Conservation (phyloP, 2,113 vertebrate genomes). For the Laticauda colubrina region DNA sequence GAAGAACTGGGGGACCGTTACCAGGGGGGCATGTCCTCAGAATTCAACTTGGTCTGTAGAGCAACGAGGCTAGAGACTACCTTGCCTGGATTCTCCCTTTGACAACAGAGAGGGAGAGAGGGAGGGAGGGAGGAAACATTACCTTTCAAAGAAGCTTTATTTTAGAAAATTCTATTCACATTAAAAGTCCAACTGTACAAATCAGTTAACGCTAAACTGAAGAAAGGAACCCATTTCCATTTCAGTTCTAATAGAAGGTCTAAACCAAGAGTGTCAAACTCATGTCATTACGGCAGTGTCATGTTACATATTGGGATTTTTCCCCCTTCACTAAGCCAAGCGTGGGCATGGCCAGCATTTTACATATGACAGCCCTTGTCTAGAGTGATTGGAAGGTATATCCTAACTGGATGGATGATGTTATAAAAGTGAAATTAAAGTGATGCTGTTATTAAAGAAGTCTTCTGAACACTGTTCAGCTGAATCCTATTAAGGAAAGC, state of each 20-base stretch:
- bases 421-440: no score
- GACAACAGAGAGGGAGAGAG: no score
- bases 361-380: no score
- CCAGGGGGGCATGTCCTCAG: no score
- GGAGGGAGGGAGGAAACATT: not conserved
- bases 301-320: no score
- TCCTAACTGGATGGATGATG: not conserved
- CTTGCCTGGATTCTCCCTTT: no score
- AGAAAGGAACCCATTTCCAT: not conserved
- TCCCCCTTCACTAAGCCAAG: no score
- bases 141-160: not conserved
- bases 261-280: not conserved
- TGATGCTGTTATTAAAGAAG: not conserved
- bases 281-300: fast-evolving
- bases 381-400: not conserved
- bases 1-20: no score
- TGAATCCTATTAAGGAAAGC: not conserved
- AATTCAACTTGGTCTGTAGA: no score
- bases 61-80: no score
- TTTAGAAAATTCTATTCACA: not conserved
- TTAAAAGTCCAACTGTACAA: not conserved
- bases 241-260: not conserved
- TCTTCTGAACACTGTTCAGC: not conserved
- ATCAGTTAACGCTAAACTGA: not conserved
- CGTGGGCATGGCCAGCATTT: no score